Conservation (phyloP, 2,888 invertebrate species). For the Dicranocentrus wangi region DNA sequence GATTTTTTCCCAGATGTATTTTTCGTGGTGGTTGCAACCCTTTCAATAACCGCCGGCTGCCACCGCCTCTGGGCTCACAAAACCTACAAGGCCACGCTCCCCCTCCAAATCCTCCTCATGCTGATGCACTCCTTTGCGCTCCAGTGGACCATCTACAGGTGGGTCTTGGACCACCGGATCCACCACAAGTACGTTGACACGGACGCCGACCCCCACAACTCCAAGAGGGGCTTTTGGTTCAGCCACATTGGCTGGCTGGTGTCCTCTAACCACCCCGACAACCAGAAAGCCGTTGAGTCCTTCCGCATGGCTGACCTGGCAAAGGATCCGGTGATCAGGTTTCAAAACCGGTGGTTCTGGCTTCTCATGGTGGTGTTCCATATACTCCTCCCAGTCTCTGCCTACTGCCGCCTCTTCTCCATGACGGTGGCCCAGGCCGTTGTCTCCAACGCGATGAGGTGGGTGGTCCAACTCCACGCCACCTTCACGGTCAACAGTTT, state of each 20-base stretch:
- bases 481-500: constrained; percentile 96
- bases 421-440: not conserved
- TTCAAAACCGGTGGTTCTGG: constrained; percentile 7
- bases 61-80: constrained; percentile 10
- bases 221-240: constrained; percentile 94
- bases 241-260: constrained; percentile 96
- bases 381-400: constrained; percentile 5
- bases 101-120: not conserved
- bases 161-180: constrained; percentile 79
- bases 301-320: constrained; percentile 89
- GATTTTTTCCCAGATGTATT: no score
- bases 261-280: constrained; percentile 91
- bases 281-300: constrained; percentile 87
- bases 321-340: constrained; percentile 83
- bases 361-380: not conserved
- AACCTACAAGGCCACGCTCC: not conserved
- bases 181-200: constrained; percentile 86
- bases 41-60: not conserved
- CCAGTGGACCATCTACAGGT: not conserved
- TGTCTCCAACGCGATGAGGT: not conserved
- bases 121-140: not conserved
- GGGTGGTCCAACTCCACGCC: constrained; percentile 80
- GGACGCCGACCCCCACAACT: constrained; percentile 94
- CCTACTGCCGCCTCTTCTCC: not conserved
- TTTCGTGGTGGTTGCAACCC: no score